Conservation (phyloP, 1,140 invertebrate species). For the Rhopalosiphum padi region DNA sequence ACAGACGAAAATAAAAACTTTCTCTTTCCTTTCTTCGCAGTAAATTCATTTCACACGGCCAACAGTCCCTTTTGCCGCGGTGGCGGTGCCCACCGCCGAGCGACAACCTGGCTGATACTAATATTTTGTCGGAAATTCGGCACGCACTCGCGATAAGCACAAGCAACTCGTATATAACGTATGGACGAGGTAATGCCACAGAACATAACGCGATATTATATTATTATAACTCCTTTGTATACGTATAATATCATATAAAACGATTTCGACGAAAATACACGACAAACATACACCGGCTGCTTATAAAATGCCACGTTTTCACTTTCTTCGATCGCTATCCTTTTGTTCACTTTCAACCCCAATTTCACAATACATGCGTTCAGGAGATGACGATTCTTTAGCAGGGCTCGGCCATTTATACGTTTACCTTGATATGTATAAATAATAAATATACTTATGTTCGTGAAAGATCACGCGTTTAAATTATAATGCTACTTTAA, state of each 20-base stretch:
- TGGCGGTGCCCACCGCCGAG: neutral
- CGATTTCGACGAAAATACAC: neutral
- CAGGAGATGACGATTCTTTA: neutral
- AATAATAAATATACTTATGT: neutral
- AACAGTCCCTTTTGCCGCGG: neutral
- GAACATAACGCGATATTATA: neutral
- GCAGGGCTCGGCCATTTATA: neutral
- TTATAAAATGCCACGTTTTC: slow-evolving; percentile 7
- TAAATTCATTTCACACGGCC: neutral
- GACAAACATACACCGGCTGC: neutral
- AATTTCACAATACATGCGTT: neutral
- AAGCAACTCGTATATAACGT: neutral
- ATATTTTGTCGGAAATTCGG: slow-evolving; percentile 42
- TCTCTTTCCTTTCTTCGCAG: slow-evolving; percentile 42
- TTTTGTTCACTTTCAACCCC: neutral
- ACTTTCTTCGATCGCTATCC: neutral
- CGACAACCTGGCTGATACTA: neutral
- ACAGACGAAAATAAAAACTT: slow-evolving; percentile 52
- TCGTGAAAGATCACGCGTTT: no score
- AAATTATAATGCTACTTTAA: no score
- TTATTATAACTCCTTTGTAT: neutral
- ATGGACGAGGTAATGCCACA: neutral
- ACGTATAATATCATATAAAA: neutral
- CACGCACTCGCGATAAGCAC: neutral
- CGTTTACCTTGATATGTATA: neutral